Percentiles rank a stretch among this genome's conserved stretches.
phyloP scores from a whole-genome alignment of 2,888 invertebrate genomes.

The Drosophila mulleri region DNA sequence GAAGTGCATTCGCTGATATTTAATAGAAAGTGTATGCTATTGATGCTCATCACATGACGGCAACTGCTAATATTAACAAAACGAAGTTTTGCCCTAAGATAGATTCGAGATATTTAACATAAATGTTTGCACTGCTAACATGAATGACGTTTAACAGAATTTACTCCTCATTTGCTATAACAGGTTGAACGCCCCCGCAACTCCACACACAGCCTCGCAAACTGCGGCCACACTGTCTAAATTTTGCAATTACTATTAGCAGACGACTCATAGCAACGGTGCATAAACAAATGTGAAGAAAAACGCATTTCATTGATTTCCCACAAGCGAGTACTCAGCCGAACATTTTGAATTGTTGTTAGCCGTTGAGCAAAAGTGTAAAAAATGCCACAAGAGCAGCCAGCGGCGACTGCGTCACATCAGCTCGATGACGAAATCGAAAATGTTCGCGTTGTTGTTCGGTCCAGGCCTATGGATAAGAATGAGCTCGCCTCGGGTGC shows the following conservation, averaged over 20 bases:
- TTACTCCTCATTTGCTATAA: conserved; percentile 3
- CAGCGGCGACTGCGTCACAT: conserved; percentile 40
- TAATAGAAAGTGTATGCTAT: neutral
- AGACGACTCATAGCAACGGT: conserved; percentile 59
- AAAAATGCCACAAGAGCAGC: conserved; percentile 75
- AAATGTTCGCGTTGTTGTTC: conserved; percentile 98
- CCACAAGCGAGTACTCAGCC: conserved; percentile 17
- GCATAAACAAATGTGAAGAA: conserved; percentile 69
- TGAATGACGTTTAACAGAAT: neutral
- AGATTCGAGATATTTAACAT: neutral
- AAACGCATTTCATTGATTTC: conserved; percentile 42
- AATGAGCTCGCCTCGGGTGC: conserved; percentile 91
- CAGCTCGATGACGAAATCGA: conserved; percentile 91
- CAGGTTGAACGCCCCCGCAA: conserved; percentile 36
- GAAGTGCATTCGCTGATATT: neutral
- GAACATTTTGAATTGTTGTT: conserved; percentile 15
- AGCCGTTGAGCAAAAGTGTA: neutral
- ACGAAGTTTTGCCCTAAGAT: neutral
- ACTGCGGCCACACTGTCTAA: conserved; percentile 32
- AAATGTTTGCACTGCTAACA: neutral
- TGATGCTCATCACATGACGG: neutral
- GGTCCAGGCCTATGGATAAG: conserved; percentile 96
- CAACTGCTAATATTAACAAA: neutral
- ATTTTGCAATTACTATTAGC: conserved; percentile 40
- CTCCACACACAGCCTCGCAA: conserved; percentile 8